These are phyloP conservation scores for Myotis findleyi DNA, from an alignment of 2,797 vertebrate genomes.

Conservation along the genomic window DNA sequence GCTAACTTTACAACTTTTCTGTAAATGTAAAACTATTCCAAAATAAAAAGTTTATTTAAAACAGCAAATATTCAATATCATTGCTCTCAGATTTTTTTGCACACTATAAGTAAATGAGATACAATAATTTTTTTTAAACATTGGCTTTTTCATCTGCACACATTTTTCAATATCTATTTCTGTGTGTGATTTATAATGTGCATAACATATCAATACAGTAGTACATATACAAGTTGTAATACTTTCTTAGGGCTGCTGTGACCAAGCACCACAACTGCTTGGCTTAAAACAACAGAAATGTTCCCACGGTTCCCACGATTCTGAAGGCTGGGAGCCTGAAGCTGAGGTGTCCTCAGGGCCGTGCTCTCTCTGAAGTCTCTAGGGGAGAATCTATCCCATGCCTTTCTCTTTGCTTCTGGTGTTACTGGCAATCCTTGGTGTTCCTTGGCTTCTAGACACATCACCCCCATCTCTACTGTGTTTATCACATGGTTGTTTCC, in stretches of 20 bases:
- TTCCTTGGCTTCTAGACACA: neutral
- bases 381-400: neutral
- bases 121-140: neutral
- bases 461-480: neutral
- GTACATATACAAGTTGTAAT: neutral
- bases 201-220: neutral
- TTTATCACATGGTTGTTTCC: neutral
- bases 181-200: neutral
- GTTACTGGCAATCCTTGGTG: neutral
- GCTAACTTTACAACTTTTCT: slow-evolving; percentile 18
- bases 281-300: neutral
- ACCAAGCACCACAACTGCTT: neutral
- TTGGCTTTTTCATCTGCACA: neutral
- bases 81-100: neutral
- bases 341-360: neutral
- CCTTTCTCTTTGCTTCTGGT: neutral
- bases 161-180: neutral
- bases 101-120: neutral
- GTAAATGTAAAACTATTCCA: slow-evolving; percentile 24
- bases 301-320: neutral
- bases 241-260: neutral
- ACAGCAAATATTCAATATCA: neutral
- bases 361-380: neutral
- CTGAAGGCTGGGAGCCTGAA: neutral
- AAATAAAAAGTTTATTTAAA: slow-evolving; percentile 33